Conservation (phyloP, 2,113 vertebrate genomes). For the Austrofundulus limnaeus region DNA sequence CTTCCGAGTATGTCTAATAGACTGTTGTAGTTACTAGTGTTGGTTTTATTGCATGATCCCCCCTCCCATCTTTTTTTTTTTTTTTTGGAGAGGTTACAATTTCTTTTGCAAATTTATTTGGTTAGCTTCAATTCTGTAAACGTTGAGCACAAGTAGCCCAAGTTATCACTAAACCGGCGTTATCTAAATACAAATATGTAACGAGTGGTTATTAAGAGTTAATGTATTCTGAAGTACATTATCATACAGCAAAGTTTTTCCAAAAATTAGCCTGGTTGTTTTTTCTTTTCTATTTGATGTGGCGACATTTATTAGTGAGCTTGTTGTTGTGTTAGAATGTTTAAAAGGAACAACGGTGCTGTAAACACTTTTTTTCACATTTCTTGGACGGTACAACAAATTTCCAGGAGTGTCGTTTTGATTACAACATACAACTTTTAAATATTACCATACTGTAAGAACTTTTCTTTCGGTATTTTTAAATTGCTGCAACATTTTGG, state of each 20-base stretch:
- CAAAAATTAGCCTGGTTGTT: conserved; percentile 11
- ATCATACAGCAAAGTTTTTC: conserved; percentile 14
- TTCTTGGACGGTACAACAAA: no score
- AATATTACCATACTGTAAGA: conserved; percentile 29
- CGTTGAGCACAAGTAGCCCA: not conserved
- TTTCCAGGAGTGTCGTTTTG: conserved; percentile 34
- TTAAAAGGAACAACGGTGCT: conserved; percentile 45
- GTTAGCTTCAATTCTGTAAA: not conserved
- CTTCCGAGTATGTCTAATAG: no score
- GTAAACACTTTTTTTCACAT: conserved; percentile 16
- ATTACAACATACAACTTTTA: conserved; percentile 24
- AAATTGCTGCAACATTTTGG: conserved; percentile 10
- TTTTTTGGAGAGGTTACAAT: conserved; percentile 15
- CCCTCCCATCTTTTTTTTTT: conserved; percentile 9
- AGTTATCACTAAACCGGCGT: conserved; percentile 17
- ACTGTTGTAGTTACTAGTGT: conserved; percentile 41
- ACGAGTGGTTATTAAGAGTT: no score
- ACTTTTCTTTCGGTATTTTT: conserved; percentile 12
- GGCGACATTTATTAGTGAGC: not conserved
- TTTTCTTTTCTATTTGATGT: conserved; percentile 2
- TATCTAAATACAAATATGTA: not conserved
- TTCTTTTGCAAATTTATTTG: not conserved
- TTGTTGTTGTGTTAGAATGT: conserved; percentile 24
- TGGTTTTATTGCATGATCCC: conserved; percentile 43
- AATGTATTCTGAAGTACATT: conserved; percentile 18